Evolutionary conservation across 2,888 invertebrate genomes (phyloP), one percentile per base, ranked within the genome.

Genomic region (Hyles lineata): DNA sequence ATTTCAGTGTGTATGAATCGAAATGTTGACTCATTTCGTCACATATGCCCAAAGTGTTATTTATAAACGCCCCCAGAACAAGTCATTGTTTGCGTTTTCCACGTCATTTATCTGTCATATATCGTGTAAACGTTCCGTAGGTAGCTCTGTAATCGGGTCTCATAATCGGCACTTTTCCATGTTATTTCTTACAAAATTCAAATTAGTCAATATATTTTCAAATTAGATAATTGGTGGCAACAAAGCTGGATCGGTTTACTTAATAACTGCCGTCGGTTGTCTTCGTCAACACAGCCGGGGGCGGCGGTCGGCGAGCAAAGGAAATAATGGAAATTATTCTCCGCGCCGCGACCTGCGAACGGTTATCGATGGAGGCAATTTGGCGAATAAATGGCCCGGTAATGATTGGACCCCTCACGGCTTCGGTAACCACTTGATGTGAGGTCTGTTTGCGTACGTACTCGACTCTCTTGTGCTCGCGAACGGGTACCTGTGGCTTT

Each of bases 301-400:
- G 83, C 80, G 80, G 78, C 80, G 81, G 79, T 79, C 82, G 77
- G 81, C 83, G 80, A 82, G 81, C 82, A 84, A 87, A 85, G 87
- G 84, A 82, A 88, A 86, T 89, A 89, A 90, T 90, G 85, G 86
- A 87, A 91, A 90, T 89, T 87, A 89, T 87, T 84, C 85, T 86
- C 82, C 80, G 85, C 86, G 80, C 82, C 82, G 83, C 85, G 84
- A 85, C 82, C 82, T 85, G 88, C 85, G 82, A 86, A 82, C 86
- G 83, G 83, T 85, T 89, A 89, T 89, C 87, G 89, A 89, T 88
- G 86, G 85, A 86, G 86, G 87, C 89, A 91, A 90, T 91, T 90
- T 89, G 85, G 82, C 82, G 87, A 89, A 89, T 89, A 90, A 90
- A 89, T 87, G 87, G 83, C 77, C 76, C 63, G 74, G 75, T 78